Base-by-base conservation (phyloP, 2,888 invertebrate species). In the Amphiduros pacificus region DNA sequence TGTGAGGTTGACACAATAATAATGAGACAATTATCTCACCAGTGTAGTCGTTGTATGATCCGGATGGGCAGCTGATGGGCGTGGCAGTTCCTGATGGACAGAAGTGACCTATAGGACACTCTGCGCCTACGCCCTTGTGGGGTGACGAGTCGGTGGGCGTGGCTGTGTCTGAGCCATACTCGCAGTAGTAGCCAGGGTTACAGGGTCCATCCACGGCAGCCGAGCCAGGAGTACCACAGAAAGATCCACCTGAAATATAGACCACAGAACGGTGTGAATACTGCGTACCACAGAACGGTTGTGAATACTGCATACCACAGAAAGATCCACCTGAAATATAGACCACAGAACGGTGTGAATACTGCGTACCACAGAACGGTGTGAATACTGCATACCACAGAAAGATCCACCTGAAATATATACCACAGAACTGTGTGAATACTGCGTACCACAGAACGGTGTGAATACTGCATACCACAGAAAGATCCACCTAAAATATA, bases 151-250 rank as follows among this genome's bases (percentile, higher is more conserved):
- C 65, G 17, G 69, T 65, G 1, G 80, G 80, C 53, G 72, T 66
- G 0, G 73, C 68, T 60, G 74, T 74, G 65, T 66, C 74, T 1
- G 78, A 74, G 0, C 73, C 72, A 6, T 77, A 77, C 17, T 76
- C 72, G 55, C 80, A 80, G 70, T 75, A 80, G 73, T 74, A 78
- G 6, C 80, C 80, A 14, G 70, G 73, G 1, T 73, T 60, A 66
- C 80, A 80, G 29, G 69, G 62, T 1, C 77, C 78, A 57, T 76
- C 73, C 14, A 73, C 73, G 20, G 64, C 67, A 0, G 74, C 60
- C 0, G 71, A 70, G 5, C 79, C 77, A 1, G 77, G 72, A 1
- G 76, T 77, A 4, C 70, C 70, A 67, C 79, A 80, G 70, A 71
- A 78, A 40, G 68, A 57, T 20, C 79, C 79, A 65, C 79, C 79